phyloP scores from a whole-genome alignment of 2,113 vertebrate genomes.

The Myotis yumanensis region DNA sequence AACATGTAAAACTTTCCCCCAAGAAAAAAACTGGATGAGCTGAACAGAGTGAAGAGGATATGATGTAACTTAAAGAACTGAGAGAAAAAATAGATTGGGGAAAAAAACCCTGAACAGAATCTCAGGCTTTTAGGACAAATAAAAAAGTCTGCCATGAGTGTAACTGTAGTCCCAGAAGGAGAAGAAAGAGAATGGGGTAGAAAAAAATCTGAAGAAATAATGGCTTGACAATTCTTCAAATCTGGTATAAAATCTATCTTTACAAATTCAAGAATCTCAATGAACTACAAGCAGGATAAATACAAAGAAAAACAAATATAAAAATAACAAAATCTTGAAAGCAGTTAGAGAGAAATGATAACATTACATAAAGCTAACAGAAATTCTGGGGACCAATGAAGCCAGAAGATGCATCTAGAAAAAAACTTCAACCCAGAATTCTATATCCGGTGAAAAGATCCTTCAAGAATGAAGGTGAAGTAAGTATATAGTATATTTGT shows the following conservation, averaged over 20 bases:
- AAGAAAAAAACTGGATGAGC: not conserved
- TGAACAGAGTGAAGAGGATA: not conserved
- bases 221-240: not conserved
- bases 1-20: not conserved
- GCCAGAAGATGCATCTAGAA: not conserved
- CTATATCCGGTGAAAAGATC: not conserved
- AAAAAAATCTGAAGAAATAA: not conserved
- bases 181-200: not conserved
- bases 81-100: not conserved
- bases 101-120: not conserved
- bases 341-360: constrained; percentile 7
- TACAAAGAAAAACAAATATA: constrained; percentile 32
- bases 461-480: not conserved
- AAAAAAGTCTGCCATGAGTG: not conserved
- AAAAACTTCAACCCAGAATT: constrained; percentile 10
- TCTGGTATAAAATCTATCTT: not conserved
- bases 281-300: not conserved
- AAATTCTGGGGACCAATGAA: not conserved
- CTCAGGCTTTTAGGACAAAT: not conserved
- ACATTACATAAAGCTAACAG: not conserved
- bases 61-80: not conserved
- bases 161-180: not conserved
- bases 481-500: not conserved
- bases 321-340: constrained; percentile 29
- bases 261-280: constrained; percentile 15